These are phyloP conservation scores for Drosophila parthenogenetica DNA, from an alignment of 2,888 invertebrate species.

Conservation along the genomic window DNA sequence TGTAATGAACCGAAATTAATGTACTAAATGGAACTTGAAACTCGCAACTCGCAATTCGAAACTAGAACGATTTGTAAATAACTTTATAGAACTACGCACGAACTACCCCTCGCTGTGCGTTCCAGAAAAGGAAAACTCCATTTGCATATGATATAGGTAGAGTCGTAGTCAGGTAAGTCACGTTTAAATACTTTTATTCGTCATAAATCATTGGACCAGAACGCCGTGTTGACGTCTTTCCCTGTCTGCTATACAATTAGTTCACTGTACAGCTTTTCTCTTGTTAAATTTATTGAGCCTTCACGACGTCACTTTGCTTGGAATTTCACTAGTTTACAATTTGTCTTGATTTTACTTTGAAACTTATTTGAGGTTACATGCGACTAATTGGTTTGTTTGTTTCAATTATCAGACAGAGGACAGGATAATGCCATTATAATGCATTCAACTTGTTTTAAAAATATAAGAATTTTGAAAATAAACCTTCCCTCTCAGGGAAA, in stretches of 20 bases:
- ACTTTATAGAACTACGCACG: constrained; percentile 43
- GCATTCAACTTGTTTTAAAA: constrained; percentile 5
- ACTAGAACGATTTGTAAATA: constrained; percentile 66
- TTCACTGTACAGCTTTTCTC: constrained; percentile 48
- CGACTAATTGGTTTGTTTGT: constrained; percentile 78
- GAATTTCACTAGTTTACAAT: constrained; percentile 75
- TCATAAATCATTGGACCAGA: constrained; percentile 82
- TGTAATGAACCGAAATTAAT: constrained; percentile 79
- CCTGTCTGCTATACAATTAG: constrained; percentile 27
- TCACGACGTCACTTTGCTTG: constrained; percentile 53
- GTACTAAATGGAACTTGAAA: constrained; percentile 68
- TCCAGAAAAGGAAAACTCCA: constrained; percentile 48
- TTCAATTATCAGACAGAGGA: constrained; percentile 41
- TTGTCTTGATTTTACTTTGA: constrained; percentile 25
- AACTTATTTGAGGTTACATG: constrained; percentile 65
- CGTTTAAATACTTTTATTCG: constrained; percentile 73
- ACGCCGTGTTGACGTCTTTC: constrained; percentile 71
- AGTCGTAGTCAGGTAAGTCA: constrained; percentile 60
- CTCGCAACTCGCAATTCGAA: constrained; percentile 27
- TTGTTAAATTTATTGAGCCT: constrained; percentile 47
- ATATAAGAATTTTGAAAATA: too few relatives aligned
- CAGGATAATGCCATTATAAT: not conserved
- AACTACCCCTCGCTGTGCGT: constrained; percentile 2
- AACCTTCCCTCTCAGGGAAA: too few relatives aligned
- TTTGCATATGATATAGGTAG: constrained; percentile 39